Conservation (phyloP, 2,888 invertebrate genomes). For the Megastigmus dorsalis region DNA sequence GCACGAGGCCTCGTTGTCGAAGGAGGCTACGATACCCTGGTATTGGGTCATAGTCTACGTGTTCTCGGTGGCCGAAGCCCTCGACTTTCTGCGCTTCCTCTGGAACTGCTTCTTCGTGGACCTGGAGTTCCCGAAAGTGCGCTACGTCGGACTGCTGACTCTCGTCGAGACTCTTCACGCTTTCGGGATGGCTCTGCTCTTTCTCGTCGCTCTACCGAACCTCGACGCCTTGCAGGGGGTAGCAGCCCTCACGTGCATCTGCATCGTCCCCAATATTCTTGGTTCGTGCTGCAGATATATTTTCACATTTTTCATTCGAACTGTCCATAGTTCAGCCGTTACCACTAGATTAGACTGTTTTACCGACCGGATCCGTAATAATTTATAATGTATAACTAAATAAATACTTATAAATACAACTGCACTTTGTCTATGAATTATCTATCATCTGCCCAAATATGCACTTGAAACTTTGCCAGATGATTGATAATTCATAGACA, state of each 20-base stretch:
- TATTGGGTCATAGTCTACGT: constrained; percentile 87
- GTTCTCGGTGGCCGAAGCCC: constrained; percentile 85
- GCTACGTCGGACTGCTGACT: constrained; percentile 79
- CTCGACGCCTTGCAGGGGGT: constrained; percentile 88
- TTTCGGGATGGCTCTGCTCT: constrained; percentile 84
- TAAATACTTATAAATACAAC: too few species aligned
- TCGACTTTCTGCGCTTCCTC: constrained; percentile 80
- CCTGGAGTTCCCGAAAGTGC: constrained; percentile 76
- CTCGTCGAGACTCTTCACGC: constrained; percentile 87
- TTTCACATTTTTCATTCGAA: not conserved
- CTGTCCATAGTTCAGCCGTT: too few species aligned
- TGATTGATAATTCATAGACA: too few species aligned
- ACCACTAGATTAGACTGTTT: too few species aligned
- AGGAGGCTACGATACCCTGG: constrained; percentile 76
- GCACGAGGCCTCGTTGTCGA: not conserved
- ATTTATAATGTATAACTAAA: too few species aligned
- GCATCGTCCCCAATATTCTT: constrained; percentile 86
- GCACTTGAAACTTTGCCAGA: too few species aligned
- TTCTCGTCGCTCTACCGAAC: constrained; percentile 85
- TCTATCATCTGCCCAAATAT: too few species aligned
- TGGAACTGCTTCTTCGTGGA: constrained; percentile 83
- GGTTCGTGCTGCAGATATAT: constrained; percentile 78
- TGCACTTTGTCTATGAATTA: too few species aligned
- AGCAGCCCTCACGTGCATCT: constrained; percentile 89
- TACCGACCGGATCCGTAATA: too few species aligned